Conservation (phyloP, 1,140 invertebrate species). For the Chrysoperla carnea region DNA sequence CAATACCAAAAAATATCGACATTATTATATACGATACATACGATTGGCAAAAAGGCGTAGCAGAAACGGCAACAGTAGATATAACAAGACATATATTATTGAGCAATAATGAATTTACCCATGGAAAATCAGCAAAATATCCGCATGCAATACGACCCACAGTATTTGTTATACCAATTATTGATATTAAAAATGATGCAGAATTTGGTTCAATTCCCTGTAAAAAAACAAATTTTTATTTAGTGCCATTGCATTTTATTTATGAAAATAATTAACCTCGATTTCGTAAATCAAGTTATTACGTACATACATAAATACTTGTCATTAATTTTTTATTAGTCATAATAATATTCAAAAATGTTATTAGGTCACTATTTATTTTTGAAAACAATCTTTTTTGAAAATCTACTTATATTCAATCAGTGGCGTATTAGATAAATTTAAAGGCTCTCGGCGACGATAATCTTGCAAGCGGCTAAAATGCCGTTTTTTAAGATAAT, state of each 20-base stretch:
- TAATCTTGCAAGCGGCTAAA: too few species aligned
- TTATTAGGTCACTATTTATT: too few species aligned
- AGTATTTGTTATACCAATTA: conserved; percentile 92
- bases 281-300: too few species aligned
- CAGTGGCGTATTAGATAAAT: too few species aligned
- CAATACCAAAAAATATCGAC: conserved; percentile 85
- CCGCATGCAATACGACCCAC: conserved; percentile 75
- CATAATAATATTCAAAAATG: too few species aligned
- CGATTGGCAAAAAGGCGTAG: conserved; percentile 66
- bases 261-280: not conserved
- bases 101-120: conserved; percentile 78
- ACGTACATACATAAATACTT: not conserved
- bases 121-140: conserved; percentile 67
- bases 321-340: too few species aligned
- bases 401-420: too few species aligned
- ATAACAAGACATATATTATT: conserved; percentile 89
- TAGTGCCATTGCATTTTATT: not conserved
- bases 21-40: conserved; percentile 65
- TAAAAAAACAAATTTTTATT: conserved; percentile 1
- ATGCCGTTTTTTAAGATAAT: too few species aligned
- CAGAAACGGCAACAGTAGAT: conserved; percentile 67
- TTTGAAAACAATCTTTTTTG: too few species aligned
- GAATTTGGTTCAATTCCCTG: conserved; percentile 52
- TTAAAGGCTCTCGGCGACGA: too few species aligned
- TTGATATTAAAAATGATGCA: conserved; percentile 78